These are phyloP conservation scores for Argyresthia goedartella DNA, from an alignment of 2,888 invertebrate species.

Conservation along the genomic window DNA sequence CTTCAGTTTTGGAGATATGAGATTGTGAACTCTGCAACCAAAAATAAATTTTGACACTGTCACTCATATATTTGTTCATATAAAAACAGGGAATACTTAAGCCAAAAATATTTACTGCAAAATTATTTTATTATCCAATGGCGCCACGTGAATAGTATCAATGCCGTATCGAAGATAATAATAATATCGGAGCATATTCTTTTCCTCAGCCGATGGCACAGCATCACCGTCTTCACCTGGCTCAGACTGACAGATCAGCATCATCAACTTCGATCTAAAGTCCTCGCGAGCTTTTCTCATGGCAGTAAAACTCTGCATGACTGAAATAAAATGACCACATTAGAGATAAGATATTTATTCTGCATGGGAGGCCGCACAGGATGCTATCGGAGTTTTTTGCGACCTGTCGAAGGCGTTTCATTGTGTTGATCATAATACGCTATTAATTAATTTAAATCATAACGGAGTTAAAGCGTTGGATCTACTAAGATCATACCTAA, in stretches of 20 bases:
- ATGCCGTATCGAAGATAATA: slow-evolving; percentile 93
- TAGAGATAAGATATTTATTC: not conserved
- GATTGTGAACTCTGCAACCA: slow-evolving; percentile 68
- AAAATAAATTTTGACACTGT: not conserved
- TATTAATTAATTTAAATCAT: too few species aligned
- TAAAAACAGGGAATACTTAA: not conserved
- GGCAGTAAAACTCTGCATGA: slow-evolving; percentile 75
- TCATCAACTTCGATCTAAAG: slow-evolving; percentile 84
- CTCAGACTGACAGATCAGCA: slow-evolving; percentile 75
- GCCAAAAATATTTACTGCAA: slow-evolving; percentile 49
- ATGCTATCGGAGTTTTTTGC: too few species aligned
- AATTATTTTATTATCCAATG: slow-evolving; percentile 81
- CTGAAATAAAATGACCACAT: slow-evolving; percentile 26
- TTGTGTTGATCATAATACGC: too few species aligned
- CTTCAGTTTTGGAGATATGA: slow-evolving; percentile 74
- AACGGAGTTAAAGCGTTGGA: too few species aligned
- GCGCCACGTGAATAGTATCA: slow-evolving; percentile 90
- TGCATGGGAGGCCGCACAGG: too few species aligned
- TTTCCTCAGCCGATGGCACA: slow-evolving; percentile 75
- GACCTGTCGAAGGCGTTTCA: too few species aligned
- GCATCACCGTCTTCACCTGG: slow-evolving; percentile 37
- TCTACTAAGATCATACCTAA: too few species aligned
- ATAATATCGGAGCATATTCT: slow-evolving; percentile 84
- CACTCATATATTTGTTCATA: not conserved
- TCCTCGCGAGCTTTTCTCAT: slow-evolving; percentile 83